A percentile compares a stretch with the other conserved stretches of the same genome.
Evolutionary conservation across 2,888 invertebrate genomes (phyloP).

Genomic region (Ditylenchus weischeri): DNA sequence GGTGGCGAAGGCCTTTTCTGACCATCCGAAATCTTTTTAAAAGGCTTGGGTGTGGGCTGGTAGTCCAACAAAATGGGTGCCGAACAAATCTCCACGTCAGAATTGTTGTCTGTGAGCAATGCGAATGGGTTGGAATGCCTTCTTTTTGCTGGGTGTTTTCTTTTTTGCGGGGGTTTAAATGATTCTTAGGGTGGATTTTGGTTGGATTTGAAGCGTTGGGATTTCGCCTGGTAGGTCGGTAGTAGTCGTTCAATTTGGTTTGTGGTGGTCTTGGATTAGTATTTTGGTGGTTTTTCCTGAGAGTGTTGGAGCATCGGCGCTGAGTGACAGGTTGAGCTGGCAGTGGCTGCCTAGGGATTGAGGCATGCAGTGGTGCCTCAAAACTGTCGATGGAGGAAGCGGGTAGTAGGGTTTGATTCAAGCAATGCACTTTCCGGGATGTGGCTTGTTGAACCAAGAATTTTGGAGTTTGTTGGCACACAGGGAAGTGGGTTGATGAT

Average conservation of each 20-base stretch:
- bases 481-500: slow-evolving; percentile 1
- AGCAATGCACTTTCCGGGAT: too few relatives aligned
- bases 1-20: not conserved
- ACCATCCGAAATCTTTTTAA: not conserved
- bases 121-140: not conserved
- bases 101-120: not conserved
- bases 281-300: not conserved
- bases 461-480: not conserved
- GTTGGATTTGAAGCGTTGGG: not conserved
- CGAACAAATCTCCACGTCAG: slow-evolving; percentile 4
- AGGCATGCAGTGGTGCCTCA: not conserved
- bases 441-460: too few relatives aligned
- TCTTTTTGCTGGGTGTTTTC: not conserved
- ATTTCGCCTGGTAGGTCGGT: slow-evolving; percentile 2
- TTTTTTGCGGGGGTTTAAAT: not conserved
- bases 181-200: not conserved
- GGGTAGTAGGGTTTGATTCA: too few relatives aligned
- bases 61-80: slow-evolving; percentile 5
- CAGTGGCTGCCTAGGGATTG: not conserved
- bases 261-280: slow-evolving; percentile 3
- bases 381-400: not conserved
- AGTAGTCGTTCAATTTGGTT: slow-evolving; percentile 1
- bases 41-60: not conserved
- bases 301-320: not conserved
- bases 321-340: too few relatives aligned